Percentiles rank a stretch among this genome's conserved stretches.
These are phyloP conservation scores for Pipistrellus pipistrellus DNA, from an alignment of 2,797 vertebrate species.

Conservation along the genomic window DNA sequence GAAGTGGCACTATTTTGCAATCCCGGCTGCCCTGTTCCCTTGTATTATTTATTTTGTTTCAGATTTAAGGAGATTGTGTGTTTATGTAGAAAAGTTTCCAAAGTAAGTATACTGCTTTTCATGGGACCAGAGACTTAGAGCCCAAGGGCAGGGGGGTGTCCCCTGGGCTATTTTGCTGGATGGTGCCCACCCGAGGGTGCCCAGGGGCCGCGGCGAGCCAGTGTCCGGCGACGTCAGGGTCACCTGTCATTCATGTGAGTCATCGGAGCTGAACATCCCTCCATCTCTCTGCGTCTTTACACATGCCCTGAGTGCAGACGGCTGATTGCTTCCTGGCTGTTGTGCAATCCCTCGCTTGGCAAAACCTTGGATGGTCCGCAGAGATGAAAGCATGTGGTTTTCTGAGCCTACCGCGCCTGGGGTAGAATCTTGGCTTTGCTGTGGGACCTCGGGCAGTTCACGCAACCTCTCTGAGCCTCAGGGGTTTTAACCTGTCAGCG, in stretches of 20 bases:
- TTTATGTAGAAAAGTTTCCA: background rate
- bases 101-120: constrained; percentile 51
- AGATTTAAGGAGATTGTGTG: constrained; percentile 39
- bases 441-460: background rate
- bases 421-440: constrained; percentile 10
- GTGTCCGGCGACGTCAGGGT: background rate
- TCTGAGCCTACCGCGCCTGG: background rate
- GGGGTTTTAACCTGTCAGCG: background rate
- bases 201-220: background rate
- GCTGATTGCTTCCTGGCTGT: background rate
- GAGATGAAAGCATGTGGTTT: background rate
- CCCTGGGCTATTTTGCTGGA: background rate
- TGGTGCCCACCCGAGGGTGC: background rate
- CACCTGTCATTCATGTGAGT: background rate
- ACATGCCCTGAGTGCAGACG: background rate
- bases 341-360: background rate
- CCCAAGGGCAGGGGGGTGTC: background rate
- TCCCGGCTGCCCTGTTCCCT: constrained; percentile 55
- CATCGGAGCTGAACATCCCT: background rate
- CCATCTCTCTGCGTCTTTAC: background rate
- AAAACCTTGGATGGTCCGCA: background rate
- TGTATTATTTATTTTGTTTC: constrained; percentile 74
- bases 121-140: constrained; percentile 16
- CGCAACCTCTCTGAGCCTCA: constrained; percentile 14
- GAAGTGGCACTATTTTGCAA: constrained; percentile 72